A percentile compares a stretch with the other conserved stretches of the same genome.
phyloP scores from a whole-genome alignment of 2,888 invertebrate genomes.

The Philereme vetulata region DNA sequence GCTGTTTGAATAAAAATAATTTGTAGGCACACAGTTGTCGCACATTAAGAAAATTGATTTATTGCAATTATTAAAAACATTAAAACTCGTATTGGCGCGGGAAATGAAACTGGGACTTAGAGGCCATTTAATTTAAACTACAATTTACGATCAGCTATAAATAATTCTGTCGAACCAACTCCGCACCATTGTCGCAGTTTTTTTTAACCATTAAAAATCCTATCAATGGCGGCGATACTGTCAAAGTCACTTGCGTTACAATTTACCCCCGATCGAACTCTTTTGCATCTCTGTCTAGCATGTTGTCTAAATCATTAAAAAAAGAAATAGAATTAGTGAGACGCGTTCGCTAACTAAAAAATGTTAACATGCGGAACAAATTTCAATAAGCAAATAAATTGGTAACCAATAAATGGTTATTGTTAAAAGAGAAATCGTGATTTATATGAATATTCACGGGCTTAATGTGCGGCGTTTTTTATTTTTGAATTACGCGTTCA shows the following conservation, averaged over 20 bases:
- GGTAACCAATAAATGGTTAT: constrained; percentile 75
- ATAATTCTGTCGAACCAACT: constrained; percentile 70
- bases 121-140: constrained; percentile 76
- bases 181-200: constrained; percentile 76
- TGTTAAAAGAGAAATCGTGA: constrained; percentile 74
- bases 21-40: constrained; percentile 31
- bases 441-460: constrained; percentile 83
- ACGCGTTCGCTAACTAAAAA: constrained; percentile 58
- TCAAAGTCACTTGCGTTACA: constrained; percentile 69
- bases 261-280: constrained; percentile 46
- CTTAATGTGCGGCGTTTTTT: constrained; percentile 55
- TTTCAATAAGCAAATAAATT: constrained; percentile 82
- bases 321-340: constrained; percentile 56
- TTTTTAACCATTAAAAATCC: constrained; percentile 81
- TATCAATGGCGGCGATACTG: constrained; percentile 75
- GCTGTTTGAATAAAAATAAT: constrained; percentile 17
- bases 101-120: constrained; percentile 67
- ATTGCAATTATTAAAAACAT: constrained; percentile 69
- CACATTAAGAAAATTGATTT: constrained; percentile 63
- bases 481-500: constrained; percentile 56
- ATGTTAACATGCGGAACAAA: constrained; percentile 75
- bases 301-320: constrained; percentile 43
- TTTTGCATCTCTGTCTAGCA: constrained; percentile 57
- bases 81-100: constrained; percentile 63
- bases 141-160: constrained; percentile 79